These are phyloP conservation scores for Pelmatolapia mariae DNA, from an alignment of 2,113 vertebrate species.

Conservation along the genomic window DNA sequence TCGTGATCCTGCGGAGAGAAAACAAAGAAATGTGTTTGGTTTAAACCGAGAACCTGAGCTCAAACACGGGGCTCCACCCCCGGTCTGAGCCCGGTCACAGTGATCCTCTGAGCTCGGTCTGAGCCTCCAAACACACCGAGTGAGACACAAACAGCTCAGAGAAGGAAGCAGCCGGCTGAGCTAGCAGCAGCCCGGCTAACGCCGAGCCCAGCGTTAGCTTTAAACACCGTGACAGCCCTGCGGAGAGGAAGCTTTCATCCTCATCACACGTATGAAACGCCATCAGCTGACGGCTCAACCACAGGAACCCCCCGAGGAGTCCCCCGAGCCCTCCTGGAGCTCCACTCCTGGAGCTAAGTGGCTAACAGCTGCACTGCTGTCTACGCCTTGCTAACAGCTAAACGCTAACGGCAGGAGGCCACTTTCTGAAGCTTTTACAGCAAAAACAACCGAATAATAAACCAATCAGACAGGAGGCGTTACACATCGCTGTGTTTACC, in stretches of 20 bases:
- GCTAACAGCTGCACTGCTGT: constrained; percentile 22
- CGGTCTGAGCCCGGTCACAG: not conserved
- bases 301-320: not conserved
- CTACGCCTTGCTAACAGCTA: constrained; percentile 23
- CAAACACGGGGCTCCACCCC: not conserved
- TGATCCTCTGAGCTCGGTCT: not conserved
- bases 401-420: not conserved
- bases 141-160: not conserved
- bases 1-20: constrained; percentile 75
- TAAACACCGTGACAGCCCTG: not conserved
- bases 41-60: not conserved
- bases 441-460: not conserved
- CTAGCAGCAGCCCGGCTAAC: not conserved
- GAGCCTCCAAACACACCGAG: not conserved
- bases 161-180: not conserved
- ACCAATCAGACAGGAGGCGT: rapidly evolving
- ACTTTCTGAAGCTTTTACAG: not conserved
- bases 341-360: constrained; percentile 5
- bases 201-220: not conserved
- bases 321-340: not conserved
- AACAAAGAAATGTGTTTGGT: not conserved
- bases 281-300: not conserved
- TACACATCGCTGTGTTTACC: not conserved
- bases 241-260: too few relatives aligned
- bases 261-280: not conserved